Conservation (phyloP, 2,888 invertebrate species). For the Eristalis tenax region DNA sequence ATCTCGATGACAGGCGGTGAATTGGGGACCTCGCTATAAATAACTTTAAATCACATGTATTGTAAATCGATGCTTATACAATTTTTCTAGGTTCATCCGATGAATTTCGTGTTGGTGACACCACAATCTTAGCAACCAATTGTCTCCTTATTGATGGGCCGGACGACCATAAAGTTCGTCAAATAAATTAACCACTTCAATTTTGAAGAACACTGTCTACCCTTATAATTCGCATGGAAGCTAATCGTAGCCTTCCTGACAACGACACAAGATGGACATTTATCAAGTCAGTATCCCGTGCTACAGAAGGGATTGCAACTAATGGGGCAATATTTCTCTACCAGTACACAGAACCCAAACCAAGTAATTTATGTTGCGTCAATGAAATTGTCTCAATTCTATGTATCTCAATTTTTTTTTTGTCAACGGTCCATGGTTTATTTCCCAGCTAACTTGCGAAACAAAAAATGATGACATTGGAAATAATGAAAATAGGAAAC, state of each 20-base stretch:
- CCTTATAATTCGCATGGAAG: slow-evolving; percentile 32
- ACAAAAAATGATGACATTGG: neutral
- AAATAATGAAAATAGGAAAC: neutral
- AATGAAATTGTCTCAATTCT: slow-evolving; percentile 23
- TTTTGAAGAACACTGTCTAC: slow-evolving; percentile 2
- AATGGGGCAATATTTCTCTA: slow-evolving; percentile 48
- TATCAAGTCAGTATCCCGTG: slow-evolving; percentile 41
- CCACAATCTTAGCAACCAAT: slow-evolving; percentile 7
- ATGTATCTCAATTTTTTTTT: neutral
- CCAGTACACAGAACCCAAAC: slow-evolving; percentile 22
- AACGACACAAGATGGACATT: slow-evolving; percentile 41
- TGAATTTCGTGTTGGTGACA: neutral
- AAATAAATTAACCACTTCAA: slow-evolving; percentile 42
- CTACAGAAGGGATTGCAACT: slow-evolving; percentile 47
- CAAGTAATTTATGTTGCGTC: slow-evolving; percentile 40
- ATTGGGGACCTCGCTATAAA: neutral
- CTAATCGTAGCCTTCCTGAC: slow-evolving; percentile 31
- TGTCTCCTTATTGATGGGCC: slow-evolving; percentile 30
- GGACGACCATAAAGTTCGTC: slow-evolving; percentile 7
- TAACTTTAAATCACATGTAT: neutral
- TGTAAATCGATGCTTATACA: neutral
- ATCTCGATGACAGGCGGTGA: neutral
- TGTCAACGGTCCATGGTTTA: neutral
- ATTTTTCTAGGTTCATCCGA: neutral
- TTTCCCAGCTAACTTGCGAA: slow-evolving; percentile 17